Percentiles rank a stretch among this genome's conserved stretches.
Evolutionary conservation across 2,888 invertebrate species (phyloP).

Genomic region (Abscondita cerata): DNA sequence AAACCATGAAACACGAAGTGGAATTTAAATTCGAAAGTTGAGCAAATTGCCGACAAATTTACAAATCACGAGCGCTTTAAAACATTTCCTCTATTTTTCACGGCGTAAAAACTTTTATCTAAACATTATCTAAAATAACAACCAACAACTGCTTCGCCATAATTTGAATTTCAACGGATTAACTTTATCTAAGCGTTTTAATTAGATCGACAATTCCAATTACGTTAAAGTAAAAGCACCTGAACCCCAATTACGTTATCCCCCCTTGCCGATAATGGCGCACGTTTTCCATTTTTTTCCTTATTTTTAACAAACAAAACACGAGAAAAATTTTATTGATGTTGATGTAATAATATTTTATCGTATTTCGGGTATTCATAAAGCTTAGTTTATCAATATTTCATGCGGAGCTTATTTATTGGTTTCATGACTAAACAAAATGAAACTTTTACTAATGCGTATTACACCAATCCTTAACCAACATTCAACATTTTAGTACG

Average conservation of each 20-base stretch:
- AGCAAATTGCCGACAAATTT: conserved; percentile 10
- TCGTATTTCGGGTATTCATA: conserved; percentile 31
- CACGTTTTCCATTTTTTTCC: conserved; percentile 5
- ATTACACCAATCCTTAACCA: conserved; percentile 24
- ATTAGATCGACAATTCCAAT: conserved; percentile 7
- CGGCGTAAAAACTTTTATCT: conserved; percentile 9
- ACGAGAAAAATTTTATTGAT: conserved; percentile 26
- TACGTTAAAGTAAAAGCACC: too few species aligned
- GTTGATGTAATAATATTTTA: conserved; percentile 31
- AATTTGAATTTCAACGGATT: conserved; percentile 22
- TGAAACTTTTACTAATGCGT: conserved; percentile 26
- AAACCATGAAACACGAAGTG: conserved; percentile 23
- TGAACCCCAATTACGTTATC: too few species aligned
- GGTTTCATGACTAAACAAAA: conserved; percentile 31
- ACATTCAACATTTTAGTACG: conserved; percentile 26
- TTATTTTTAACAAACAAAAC: conserved; percentile 14
- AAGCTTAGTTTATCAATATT: conserved; percentile 32
- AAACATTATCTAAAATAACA: conserved; percentile 25
- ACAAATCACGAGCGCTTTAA: conserved; percentile 10
- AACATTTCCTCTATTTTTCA: background rate
- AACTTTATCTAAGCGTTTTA: conserved; percentile 21
- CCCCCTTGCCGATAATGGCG: too few species aligned
- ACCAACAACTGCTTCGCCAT: conserved; percentile 17
- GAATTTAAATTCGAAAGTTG: conserved; percentile 15
- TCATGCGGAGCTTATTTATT: conserved; percentile 29